A percentile compares a stretch with the other conserved stretches of the same genome.
Evolutionary conservation across 2,797 vertebrate species (phyloP).

Genomic region (Mergus octosetaceus): DNA sequence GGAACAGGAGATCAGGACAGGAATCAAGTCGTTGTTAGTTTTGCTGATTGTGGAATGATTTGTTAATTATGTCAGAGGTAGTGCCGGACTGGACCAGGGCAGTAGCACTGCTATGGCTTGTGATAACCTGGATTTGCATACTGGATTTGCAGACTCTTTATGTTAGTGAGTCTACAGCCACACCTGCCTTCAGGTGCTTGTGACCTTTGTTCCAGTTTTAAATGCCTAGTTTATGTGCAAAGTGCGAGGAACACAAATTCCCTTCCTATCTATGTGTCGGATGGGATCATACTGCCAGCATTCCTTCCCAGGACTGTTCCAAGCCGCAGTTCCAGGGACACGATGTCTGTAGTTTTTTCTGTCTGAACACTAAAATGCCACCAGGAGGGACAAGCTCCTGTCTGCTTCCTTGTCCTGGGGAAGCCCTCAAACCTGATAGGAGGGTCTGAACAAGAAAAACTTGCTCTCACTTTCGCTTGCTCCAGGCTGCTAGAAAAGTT

Average conservation of each 20-base stretch:
- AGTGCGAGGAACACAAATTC: not conserved
- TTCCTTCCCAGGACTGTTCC: conserved; percentile 1
- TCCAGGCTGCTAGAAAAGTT: not conserved
- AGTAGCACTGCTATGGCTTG: not conserved
- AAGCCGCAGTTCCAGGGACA: not conserved
- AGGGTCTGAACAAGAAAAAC: not conserved
- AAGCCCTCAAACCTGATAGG: not conserved
- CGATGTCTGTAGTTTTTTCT: not conserved
- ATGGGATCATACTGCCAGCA: not conserved
- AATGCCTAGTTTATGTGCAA: not conserved
- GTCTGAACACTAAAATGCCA: not conserved
- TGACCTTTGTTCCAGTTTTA: not conserved
- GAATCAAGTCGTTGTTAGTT: not conserved
- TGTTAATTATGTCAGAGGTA: not conserved
- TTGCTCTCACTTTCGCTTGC: not conserved
- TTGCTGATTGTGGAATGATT: not conserved
- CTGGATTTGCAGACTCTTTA: not conserved
- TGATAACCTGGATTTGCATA: not conserved
- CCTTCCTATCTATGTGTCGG: not conserved
- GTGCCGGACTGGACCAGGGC: not conserved
- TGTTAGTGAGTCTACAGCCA: not conserved
- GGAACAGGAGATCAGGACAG: not conserved
- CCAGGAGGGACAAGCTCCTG: not conserved
- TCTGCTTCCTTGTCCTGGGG: not conserved
- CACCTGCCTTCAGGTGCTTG: not conserved